Base-by-base conservation (phyloP, 2,888 invertebrate species). In the Yponomeuta malinellus region DNA sequence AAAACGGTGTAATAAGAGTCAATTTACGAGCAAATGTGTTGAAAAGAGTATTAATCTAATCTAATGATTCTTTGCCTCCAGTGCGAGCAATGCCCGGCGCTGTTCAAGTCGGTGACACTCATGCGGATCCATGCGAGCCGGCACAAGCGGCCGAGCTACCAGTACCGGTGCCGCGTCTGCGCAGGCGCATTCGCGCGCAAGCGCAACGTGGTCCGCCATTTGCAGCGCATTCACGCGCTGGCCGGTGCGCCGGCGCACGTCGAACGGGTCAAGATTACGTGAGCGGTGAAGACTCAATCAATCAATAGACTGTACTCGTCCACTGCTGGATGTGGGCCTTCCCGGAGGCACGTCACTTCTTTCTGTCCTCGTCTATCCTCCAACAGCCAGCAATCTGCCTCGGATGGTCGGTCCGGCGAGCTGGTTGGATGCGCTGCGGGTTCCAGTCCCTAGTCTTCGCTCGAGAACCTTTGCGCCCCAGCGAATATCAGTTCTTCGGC, bases 111-210 rank as follows among this genome's bases (percentile, higher is more conserved):
- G 0, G 82, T 83, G 0, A 89, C 90, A 0, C 74, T 90, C 2
- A 90, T 90, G 90, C 76, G 88, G 0, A 88, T 90, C 31, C 89
- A 90, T 75, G 78, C 79, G 71, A 82, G 81, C 71, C 76, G 87
- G 0, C 90, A 91, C 74, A 77, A 85, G 2, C 82, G 84, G 0
- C 81, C 87, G 0, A 79, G 80, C 5, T 86, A 87, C 78, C 76
- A 81, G 0, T 90, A 81, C 83, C 75, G 75, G 31, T 81, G 80
- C 82, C 85, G 72, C 72, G 79, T 74, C 69, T 90, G 73, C 82
- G 75, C 76, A 37, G 83, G 82, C 75, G 81, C 73, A n/a, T 91
- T 90, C 77, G 87, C 87, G 63, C 76, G 91, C 0, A 78, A 90
- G 10, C 75, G 90, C 2, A 90, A 90, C 74, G 90, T 85, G 1